Evolutionary conservation across 2,797 vertebrate species (phyloP).

Genomic region (Fistularia commersonii): DNA sequence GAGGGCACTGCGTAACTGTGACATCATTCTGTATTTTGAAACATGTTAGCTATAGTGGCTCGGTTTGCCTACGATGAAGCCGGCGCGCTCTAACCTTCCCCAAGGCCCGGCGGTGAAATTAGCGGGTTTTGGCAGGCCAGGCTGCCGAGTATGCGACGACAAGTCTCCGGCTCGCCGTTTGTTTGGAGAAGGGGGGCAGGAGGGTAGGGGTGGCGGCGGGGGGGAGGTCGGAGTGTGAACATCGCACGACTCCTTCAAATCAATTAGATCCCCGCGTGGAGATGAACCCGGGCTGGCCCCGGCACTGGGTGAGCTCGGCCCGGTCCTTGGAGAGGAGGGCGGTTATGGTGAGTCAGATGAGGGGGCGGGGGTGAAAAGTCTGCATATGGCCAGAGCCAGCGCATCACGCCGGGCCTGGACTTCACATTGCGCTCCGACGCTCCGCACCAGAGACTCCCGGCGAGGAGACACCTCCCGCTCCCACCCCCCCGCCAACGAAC

Average conservation of each 20-base stretch:
- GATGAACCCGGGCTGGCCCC: conserved; percentile 52
- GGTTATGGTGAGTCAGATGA: conserved; percentile 59
- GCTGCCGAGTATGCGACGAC: too few relatives aligned
- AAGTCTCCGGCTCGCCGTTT: too few relatives aligned
- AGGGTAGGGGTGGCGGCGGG: too few relatives aligned
- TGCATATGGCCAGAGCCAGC: conserved; percentile 61
- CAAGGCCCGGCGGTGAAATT: conserved; percentile 44
- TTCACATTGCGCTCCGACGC: conserved; percentile 56
- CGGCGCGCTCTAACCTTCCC: conserved; percentile 36
- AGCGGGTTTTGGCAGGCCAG: conserved; percentile 47
- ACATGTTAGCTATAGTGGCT: too few relatives aligned
- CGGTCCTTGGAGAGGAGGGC: conserved; percentile 47
- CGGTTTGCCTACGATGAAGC: conserved; percentile 19
- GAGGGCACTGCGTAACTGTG: too few relatives aligned
- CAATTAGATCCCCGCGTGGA: conserved; percentile 55
- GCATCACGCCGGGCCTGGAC: conserved; percentile 56
- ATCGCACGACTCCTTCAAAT: conserved; percentile 57
- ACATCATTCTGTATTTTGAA: too few relatives aligned
- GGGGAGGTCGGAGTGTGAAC: conserved; percentile 59
- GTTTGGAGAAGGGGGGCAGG: too few relatives aligned
- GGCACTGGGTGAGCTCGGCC: conserved; percentile 55
- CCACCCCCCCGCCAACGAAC: too few relatives aligned
- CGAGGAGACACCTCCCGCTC: too few relatives aligned
- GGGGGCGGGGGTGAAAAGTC: conserved; percentile 54
- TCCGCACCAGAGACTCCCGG: conserved; percentile 56